Conservation (phyloP, 2,113 vertebrate species). For the Okapia johnstoni region DNA sequence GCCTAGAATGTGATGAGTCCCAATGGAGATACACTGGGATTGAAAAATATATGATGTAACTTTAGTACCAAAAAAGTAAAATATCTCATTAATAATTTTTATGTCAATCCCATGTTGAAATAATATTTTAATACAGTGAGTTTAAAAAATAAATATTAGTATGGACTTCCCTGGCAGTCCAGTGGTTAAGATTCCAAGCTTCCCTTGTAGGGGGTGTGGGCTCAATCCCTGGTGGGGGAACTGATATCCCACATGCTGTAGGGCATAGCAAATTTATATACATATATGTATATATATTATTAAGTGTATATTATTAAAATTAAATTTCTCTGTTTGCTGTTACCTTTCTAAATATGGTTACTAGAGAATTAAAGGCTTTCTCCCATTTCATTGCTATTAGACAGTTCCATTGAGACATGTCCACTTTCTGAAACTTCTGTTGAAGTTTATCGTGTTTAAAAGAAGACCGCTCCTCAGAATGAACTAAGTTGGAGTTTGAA, state of each 20-base stretch:
- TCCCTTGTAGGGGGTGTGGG: neutral
- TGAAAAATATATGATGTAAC: neutral
- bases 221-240: neutral
- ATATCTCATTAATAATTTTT: neutral
- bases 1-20: neutral
- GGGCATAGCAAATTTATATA: neutral
- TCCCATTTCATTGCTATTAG: neutral
- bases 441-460: neutral
- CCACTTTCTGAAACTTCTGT: neutral
- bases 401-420: neutral
- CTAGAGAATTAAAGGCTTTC: neutral
- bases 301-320: neutral
- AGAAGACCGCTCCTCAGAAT: neutral
- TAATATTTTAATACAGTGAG: neutral
- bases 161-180: neutral
- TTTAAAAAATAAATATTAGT: neutral
- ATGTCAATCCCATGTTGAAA: neutral
- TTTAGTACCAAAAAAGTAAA: neutral
- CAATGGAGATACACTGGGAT: neutral
- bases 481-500: neutral
- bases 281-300: neutral
- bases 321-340: neutral
- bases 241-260: neutral
- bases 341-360: neutral
- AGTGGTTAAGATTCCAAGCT: neutral